Base-by-base conservation (phyloP, 2,113 vertebrate species). In the Passer domesticus region DNA sequence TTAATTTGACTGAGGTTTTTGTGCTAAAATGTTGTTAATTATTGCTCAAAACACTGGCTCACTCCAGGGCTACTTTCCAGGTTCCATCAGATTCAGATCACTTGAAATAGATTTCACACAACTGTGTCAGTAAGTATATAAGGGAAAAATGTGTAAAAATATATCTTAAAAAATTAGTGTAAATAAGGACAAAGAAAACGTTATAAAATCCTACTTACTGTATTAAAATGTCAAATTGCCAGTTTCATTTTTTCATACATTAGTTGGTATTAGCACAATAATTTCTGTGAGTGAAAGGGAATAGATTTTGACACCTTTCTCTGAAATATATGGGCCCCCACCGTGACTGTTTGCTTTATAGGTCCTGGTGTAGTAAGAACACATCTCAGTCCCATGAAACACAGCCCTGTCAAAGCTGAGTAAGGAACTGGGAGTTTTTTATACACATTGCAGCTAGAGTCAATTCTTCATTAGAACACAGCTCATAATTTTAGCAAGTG, bases 391-490 rank as follows among this genome's bases (percentile, higher is more conserved):
- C n/a, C 89, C 78, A 56, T 83, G 92, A 95, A 96, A 85, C 44
- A 92, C 21, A 39, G 16, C 21, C 30, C 62, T 97, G 82, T 87
- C 87, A 95, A 88, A 92, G 43, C 67, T 73, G 76, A 60, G 44
- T 17, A 81, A 77, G 69, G 66, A 89, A 63, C n/a, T 76, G 89
- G 43, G 46, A 93, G 24, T 82, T 82, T 70, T 94, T 95, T 52
- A 87, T 6, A 7, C 21, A 30, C 70, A 33, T 27, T 59, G 19
- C 62, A 59, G 33, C 62, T 83, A 63, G 55, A 88, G 72, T 62
- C 13, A 88, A 53, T 92, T 95, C 85, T 95, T 95, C 87, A 46
- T 91, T 69, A 95, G 28, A 85, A 50, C 53, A 83, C 58, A 81
- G 27, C 28, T 72, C 78, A 30, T 70, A 83, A 92, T 89, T 96